Percentiles rank a stretch among this genome's conserved stretches.
Evolutionary conservation across 1,140 invertebrate species (phyloP).

Genomic region (Philotrypesis tridentata): DNA sequence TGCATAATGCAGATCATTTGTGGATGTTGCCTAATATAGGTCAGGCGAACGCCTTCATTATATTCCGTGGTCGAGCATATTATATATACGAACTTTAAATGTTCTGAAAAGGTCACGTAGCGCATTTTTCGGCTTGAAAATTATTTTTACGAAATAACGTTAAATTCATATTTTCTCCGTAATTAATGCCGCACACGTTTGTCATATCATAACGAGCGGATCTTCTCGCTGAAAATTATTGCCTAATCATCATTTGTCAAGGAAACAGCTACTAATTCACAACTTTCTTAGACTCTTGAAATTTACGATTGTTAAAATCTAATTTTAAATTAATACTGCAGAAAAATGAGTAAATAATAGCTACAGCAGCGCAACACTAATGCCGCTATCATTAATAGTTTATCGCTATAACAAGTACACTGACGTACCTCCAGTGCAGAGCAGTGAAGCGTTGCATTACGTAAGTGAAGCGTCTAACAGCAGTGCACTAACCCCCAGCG

Average conservation of each 20-base stretch:
- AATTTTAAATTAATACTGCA: too few relatives aligned
- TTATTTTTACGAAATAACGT: background rate
- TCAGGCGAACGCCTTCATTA: conserved; percentile 1
- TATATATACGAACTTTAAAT: background rate
- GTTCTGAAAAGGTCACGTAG: background rate
- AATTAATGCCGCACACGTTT: too few relatives aligned
- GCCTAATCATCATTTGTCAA: too few relatives aligned
- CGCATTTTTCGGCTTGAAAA: background rate
- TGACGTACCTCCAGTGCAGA: background rate
- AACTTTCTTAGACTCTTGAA: too few relatives aligned
- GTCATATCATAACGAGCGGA: too few relatives aligned
- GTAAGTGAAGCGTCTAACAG: conserved; percentile 10
- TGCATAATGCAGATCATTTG: background rate
- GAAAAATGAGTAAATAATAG: too few relatives aligned
- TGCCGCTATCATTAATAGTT: too few relatives aligned
- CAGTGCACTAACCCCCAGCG: conserved; percentile 16
- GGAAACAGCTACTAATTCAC: too few relatives aligned
- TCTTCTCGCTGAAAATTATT: background rate
- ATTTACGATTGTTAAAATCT: too few relatives aligned
- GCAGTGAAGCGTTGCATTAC: background rate
- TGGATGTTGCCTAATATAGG: background rate
- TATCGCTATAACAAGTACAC: too few relatives aligned
- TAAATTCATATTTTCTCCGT: background rate
- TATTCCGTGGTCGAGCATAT: background rate
- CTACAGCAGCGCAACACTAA: too few relatives aligned